Evolutionary conservation across 1,140 invertebrate genomes (phyloP), one percentile per base, ranked within the genome.

Genomic region (Lanistes nyassanus): DNA sequence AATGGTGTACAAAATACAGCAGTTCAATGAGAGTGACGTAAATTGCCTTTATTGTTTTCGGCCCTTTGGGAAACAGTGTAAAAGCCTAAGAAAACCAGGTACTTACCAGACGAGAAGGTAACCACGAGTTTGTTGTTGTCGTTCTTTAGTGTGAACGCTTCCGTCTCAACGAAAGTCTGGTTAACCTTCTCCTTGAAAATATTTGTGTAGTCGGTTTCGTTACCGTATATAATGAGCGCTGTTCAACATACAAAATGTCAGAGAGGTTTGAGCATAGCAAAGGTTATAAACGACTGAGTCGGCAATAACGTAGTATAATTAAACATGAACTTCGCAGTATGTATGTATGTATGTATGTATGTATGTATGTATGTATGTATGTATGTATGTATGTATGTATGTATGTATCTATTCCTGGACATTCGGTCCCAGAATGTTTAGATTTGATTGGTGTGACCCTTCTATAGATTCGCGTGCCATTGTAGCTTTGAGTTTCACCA

Each of bases 41-140:
- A n/a, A n/a, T n/a, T n/a, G n/a, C n/a, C n/a, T n/a, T n/a, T n/a
- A n/a, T n/a, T n/a, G n/a, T n/a, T n/a, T n/a, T n/a, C n/a, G n/a
- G n/a, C n/a, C n/a, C n/a, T n/a, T n/a, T n/a, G n/a, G n/a, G n/a
- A n/a, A n/a, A n/a, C n/a, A n/a, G n/a, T n/a, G n/a, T n/a, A n/a
- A 3, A 26, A 9, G n/a, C 7, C 6, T 31, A 16, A 60, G 56
- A 26, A 26, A 60, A 31, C 2, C 9, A 60, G 9, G 23, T 11
- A 64, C 37, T 71, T 39, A 70, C 73, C n/a, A 58, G 58, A 77
- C 6, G 26, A 21, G 29, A 69, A 56, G 34, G 34, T 60, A 19
- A 36, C 37, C 16, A 58, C 47, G 19, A 53, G 21, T 0, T 9
- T 4, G 26, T 31, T 42, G 47, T 39, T 53, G 34, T 64, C 60